These are phyloP conservation scores for Helicolenus hilgendorfi DNA, from an alignment of 2,797 vertebrate species.

Conservation along the genomic window DNA sequence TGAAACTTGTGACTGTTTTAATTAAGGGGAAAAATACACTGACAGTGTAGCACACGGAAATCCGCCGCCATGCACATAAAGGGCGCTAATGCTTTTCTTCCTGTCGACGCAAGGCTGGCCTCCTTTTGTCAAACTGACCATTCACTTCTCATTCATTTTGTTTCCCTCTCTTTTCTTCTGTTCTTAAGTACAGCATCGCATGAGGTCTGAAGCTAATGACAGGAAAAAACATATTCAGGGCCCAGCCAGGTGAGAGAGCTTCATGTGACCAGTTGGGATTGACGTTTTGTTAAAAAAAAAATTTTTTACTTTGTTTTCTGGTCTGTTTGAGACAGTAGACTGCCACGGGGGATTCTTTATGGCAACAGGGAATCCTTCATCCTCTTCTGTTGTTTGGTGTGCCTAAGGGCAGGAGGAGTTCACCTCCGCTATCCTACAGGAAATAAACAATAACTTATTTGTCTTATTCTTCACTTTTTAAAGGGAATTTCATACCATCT, in stretches of 20 bases:
- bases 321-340: slow-evolving; percentile 40
- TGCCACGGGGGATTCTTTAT: slow-evolving; percentile 48
- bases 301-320: slow-evolving; percentile 53
- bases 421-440: slow-evolving; percentile 8
- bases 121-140: slow-evolving; percentile 77
- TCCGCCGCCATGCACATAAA: slow-evolving; percentile 82
- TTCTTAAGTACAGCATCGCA: slow-evolving; percentile 71
- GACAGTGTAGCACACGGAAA: slow-evolving; percentile 82
- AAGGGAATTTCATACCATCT: neutral
- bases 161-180: slow-evolving; percentile 52
- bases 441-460: neutral
- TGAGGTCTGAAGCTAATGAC: slow-evolving; percentile 72
- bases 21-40: slow-evolving; percentile 86
- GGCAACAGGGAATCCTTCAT: slow-evolving; percentile 48
- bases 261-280: slow-evolving; percentile 43
- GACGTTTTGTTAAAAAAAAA: slow-evolving; percentile 55
- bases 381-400: slow-evolving; percentile 76
- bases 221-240: slow-evolving; percentile 65
- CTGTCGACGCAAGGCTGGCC: slow-evolving; percentile 76
- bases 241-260: slow-evolving; percentile 63
- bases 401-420: slow-evolving; percentile 69
- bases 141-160: slow-evolving; percentile 79
- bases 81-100: slow-evolving; percentile 83
- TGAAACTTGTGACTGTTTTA: slow-evolving; percentile 90
- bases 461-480: neutral